Evolutionary conservation across 37 sponge, comb jelly and placozoan species (phyloP).

Genomic region (Geodia barretti): DNA sequence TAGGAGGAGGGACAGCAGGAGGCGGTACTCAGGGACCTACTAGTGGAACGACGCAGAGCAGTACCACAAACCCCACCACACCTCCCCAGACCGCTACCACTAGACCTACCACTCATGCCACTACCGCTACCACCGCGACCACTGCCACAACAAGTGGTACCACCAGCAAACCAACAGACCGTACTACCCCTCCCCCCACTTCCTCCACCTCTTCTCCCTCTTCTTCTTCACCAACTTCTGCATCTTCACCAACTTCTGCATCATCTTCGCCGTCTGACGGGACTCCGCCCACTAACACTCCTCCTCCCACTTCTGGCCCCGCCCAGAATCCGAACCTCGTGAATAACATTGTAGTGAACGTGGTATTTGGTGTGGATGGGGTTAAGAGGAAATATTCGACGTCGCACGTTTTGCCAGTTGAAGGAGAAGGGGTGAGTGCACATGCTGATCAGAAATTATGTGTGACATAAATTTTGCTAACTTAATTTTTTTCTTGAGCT

Average conservation of each 20-base stretch:
- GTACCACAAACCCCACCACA: no score
- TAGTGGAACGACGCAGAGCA: no score
- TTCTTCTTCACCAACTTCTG: neutral
- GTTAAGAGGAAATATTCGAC: slow-evolving; percentile 36
- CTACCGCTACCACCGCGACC: no score
- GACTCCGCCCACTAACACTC: neutral
- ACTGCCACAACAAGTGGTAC: no score
- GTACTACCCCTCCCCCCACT: neutral
- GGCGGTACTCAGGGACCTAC: no score
- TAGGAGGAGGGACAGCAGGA: no score
- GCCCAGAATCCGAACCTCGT: neutral
- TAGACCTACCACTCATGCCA: no score
- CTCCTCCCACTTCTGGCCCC: neutral
- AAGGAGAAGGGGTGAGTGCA: slow-evolving; percentile 30
- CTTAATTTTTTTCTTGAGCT: no score
- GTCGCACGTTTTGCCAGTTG: slow-evolving; percentile 40
- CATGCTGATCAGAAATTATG: no score
- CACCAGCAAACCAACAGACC: no score
- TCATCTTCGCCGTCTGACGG: neutral
- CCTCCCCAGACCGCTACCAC: no score
- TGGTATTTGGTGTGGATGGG: slow-evolving; percentile 69
- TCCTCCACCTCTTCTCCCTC: slow-evolving; percentile 1
- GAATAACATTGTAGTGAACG: slow-evolving; percentile 51
- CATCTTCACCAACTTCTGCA: neutral
- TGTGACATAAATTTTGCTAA: no score